Evolutionary conservation across 2,113 vertebrate species (phyloP).

Genomic region (Galeopterus variegatus): DNA sequence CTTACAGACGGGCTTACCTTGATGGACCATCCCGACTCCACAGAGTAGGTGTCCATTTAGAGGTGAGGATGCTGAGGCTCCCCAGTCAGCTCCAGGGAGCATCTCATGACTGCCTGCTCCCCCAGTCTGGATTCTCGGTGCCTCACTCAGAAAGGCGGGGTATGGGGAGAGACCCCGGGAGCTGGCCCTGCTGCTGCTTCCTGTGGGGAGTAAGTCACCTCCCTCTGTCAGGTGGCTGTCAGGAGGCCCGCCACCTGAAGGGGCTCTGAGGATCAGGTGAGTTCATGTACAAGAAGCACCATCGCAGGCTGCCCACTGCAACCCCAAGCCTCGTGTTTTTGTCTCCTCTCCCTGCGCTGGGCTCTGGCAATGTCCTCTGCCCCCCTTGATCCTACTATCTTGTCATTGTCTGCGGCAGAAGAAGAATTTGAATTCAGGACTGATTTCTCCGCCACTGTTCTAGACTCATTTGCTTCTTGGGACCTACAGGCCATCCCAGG

Average conservation of each 20-base stretch:
- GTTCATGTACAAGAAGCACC: not conserved
- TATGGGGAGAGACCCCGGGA: not conserved
- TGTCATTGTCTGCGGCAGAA: not conserved
- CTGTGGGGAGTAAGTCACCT: not conserved
- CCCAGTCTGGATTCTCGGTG: not conserved
- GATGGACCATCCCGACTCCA: too few species aligned
- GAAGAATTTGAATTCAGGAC: not conserved
- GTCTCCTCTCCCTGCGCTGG: too few species aligned
- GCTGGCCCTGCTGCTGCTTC: not conserved
- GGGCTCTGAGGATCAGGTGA: not conserved
- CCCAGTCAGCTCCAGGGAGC: not conserved
- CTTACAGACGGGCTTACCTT: too few species aligned
- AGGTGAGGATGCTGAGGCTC: not conserved
- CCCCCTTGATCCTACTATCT: not conserved
- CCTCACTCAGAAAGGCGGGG: not conserved
- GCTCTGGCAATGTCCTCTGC: not conserved
- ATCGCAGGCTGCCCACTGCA: rapidly evolving
- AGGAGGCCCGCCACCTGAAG: not conserved
- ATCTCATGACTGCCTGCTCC: not conserved
- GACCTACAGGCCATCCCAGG: not conserved
- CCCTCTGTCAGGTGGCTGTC: not conserved
- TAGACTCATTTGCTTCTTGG: not conserved
- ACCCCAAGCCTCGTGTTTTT: not conserved
- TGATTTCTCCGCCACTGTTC: not conserved
- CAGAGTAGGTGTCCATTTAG: not conserved